These are phyloP conservation scores for Galemys pyrenaicus DNA, from an alignment of 2,113 vertebrate genomes.

Conservation along the genomic window DNA sequence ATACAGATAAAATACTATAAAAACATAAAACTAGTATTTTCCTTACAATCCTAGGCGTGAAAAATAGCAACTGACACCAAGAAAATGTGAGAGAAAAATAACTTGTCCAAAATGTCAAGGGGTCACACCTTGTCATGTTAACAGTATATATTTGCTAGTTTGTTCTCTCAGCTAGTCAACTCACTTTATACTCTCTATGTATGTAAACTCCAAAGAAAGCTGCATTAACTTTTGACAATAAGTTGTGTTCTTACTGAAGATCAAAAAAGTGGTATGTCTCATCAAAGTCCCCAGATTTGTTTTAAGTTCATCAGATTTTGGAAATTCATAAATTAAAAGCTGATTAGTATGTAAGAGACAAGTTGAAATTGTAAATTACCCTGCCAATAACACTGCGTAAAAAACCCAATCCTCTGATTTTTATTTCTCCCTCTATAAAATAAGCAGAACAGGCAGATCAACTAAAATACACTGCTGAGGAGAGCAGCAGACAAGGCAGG, in stretches of 20 bases:
- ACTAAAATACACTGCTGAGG: too few relatives aligned
- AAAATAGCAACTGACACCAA: slow-evolving; percentile 17
- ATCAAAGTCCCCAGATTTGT: neutral
- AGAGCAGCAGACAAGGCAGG: too few relatives aligned
- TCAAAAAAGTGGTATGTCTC: neutral
- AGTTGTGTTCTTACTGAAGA: neutral
- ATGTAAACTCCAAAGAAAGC: neutral
- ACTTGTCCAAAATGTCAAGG: neutral
- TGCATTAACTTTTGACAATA: neutral
- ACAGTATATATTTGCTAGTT: neutral
- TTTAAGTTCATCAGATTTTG: neutral
- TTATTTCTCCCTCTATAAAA: slow-evolving; percentile 5
- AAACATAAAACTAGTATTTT: slow-evolving; percentile 46
- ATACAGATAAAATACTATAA: slow-evolving; percentile 47
- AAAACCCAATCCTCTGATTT: neutral
- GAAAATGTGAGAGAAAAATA: slow-evolving; percentile 19
- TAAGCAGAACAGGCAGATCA: too few relatives aligned
- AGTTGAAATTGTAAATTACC: neutral
- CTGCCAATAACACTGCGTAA: neutral
- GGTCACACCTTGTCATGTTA: too few relatives aligned
- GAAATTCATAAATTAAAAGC: slow-evolving; percentile 24
- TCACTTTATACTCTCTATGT: neutral
- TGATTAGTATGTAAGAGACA: neutral
- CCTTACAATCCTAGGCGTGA: slow-evolving; percentile 26
- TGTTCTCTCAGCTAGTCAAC: too few relatives aligned